Evolutionary conservation across 2,797 vertebrate genomes (phyloP), one percentile per base, ranked within the genome.

Genomic region (Podarcis lilfordi): DNA sequence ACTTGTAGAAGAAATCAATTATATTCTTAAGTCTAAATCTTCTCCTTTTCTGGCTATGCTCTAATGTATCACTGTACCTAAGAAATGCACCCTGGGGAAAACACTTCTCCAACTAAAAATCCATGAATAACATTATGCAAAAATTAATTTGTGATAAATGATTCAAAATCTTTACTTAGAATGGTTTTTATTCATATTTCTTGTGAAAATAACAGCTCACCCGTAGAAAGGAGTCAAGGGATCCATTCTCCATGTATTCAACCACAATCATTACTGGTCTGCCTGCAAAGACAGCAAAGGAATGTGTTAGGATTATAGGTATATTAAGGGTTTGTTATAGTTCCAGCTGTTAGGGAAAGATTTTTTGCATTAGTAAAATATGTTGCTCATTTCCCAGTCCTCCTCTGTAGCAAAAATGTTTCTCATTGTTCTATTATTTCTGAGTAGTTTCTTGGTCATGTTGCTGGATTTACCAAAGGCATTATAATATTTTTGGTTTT

Each of bases 171-270:
- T 95, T 91, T 96, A 92, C 85, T 93, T 90, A 94, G 92, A 95
- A 95, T 19, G 89, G 94, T 82, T 91, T 94, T 95, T 93, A 96
- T 96, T 96, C 95, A 96, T 96, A 96, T 95, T 87, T 88, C 93
- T 95, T 90, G 86, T 95, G 91, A 91, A 96, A 97, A 96, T 92
- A 92, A 91, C 84, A 95, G 87, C 98, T 98, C 95, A 99, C 98
- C 97, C 98, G 97, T 92, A 99, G 96, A 95, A 99, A 99, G 21
- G 98, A 99, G 96, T 99, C 98, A 83, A 99, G 96, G 15, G 98
- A 99, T 96, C 98, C 98, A 84, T 99, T 99, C 95, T 99, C 98
- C 98, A 99, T 98, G 91, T 98, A 99, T 95, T 99, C 98, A 96
- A 99, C 98, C 93, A 99, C 98, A 77, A 99, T 99, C 98, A 99